Evolutionary conservation across 2,888 invertebrate species (phyloP).

Genomic region (Microplitis manilae): DNA sequence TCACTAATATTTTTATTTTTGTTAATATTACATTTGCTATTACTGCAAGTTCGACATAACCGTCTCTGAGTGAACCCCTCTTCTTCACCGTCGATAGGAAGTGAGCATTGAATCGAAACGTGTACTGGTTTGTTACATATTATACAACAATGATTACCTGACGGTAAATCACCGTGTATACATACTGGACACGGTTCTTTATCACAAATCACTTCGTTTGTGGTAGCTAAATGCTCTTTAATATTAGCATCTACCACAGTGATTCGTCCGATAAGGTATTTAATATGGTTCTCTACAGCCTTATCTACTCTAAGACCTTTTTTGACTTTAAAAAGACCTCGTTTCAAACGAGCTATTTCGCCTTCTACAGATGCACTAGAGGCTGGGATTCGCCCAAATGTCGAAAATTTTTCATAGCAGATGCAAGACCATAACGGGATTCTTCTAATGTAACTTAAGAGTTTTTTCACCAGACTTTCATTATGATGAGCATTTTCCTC

Average conservation of each 20-base stretch:
- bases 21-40: too few species aligned
- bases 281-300: constrained; percentile 10
- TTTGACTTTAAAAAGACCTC: constrained; percentile 1
- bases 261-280: constrained; percentile 7
- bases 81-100: constrained; percentile 10
- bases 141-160: too few species aligned
- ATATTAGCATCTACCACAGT: constrained; percentile 9
- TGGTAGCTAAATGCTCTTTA: neutral
- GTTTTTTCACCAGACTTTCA: neutral
- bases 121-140: neutral
- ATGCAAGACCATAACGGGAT: constrained; percentile 18
- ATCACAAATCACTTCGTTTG: too few species aligned
- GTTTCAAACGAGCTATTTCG: constrained; percentile 1
- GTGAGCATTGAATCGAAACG: constrained; percentile 3
- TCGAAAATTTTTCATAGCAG: constrained; percentile 8
- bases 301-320: neutral
- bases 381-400: constrained; percentile 19
- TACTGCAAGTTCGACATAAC: neutral
- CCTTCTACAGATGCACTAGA: constrained; percentile 24
- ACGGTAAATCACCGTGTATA: too few species aligned
- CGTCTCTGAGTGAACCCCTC: constrained; percentile 7
- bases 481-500: neutral
- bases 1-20: too few species aligned
- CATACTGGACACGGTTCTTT: neutral
- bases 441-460: neutral